phyloP scores from a whole-genome alignment of 1,140 invertebrate genomes.

The Holcopasites calliopsidis region DNA sequence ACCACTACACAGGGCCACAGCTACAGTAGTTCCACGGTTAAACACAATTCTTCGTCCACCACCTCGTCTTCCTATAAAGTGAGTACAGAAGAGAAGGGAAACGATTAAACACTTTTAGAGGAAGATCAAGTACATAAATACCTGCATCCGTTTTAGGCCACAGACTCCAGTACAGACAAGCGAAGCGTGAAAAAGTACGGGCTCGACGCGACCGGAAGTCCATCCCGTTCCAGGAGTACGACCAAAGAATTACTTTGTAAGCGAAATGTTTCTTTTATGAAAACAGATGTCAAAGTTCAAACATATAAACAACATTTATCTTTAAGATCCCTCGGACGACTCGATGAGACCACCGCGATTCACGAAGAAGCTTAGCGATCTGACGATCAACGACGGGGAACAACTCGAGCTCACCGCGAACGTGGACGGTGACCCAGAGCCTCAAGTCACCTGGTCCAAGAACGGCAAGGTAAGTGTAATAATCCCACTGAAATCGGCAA shows the following conservation, averaged over 20 bases:
- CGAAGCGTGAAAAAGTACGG: conserved; percentile 88
- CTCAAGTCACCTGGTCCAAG: conserved; percentile 92
- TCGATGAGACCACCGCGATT: conserved; percentile 92
- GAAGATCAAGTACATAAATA: conserved; percentile 8
- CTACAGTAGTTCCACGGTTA: conserved; percentile 54
- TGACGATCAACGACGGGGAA: conserved; percentile 90
- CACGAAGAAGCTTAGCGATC: conserved; percentile 85
- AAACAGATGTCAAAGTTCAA: not conserved
- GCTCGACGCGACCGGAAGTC: conserved; percentile 85
- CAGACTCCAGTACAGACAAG: conserved; percentile 73
- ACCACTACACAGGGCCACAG: conserved; percentile 50
- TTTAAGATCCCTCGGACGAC: conserved; percentile 90
- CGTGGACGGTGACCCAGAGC: conserved; percentile 94
- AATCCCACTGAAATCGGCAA: not conserved
- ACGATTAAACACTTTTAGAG: not conserved
- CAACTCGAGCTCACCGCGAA: conserved; percentile 87
- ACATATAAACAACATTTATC: not conserved
- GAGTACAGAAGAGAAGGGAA: not conserved
- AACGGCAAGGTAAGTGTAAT: conserved; percentile 82
- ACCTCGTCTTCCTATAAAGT: conserved; percentile 59
- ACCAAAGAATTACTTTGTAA: conserved; percentile 94
- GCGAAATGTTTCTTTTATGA: conserved; percentile 67
- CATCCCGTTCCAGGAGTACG: conserved; percentile 90
- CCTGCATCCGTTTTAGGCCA: conserved; percentile 20
- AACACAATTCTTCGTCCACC: conserved; percentile 55